These are phyloP conservation scores for Cotesia chilonis DNA, from an alignment of 1,140 invertebrate species.

Conservation along the genomic window DNA sequence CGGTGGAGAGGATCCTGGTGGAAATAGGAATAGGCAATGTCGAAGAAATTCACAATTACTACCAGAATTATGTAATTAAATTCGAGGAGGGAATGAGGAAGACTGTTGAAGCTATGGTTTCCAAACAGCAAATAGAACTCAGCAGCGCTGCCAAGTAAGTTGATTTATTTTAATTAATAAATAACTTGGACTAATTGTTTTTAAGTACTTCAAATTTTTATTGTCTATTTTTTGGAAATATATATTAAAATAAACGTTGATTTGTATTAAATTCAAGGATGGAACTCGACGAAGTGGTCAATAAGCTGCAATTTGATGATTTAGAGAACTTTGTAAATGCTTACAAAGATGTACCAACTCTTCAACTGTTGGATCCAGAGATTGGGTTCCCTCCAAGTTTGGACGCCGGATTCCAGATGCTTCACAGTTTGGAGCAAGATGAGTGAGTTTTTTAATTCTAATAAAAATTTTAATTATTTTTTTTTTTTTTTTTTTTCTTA, in stretches of 20 bases:
- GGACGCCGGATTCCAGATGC: conserved; percentile 67
- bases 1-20: conserved; percentile 68
- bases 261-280: conserved; percentile 50
- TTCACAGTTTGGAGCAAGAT: conserved; percentile 65
- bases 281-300: conserved; percentile 58
- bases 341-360: conserved; percentile 60
- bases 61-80: conserved; percentile 65
- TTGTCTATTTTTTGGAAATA: no score
- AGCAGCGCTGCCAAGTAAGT: conserved; percentile 54
- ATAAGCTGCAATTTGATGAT: conserved; percentile 60
- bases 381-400: conserved; percentile 64
- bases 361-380: conserved; percentile 64
- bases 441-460: conserved; percentile 52
- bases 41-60: conserved; percentile 65
- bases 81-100: conserved; percentile 64
- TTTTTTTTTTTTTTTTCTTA: no score
- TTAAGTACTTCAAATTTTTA: no score
- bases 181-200: not conserved
- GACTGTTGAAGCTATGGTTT: conserved; percentile 61
- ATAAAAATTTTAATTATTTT: not conserved
- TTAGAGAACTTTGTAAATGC: conserved; percentile 60
- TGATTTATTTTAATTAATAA: conserved; percentile 5
- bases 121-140: conserved; percentile 64
- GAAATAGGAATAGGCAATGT: conserved; percentile 68
- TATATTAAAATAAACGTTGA: no score